Percentiles rank a stretch among this genome's conserved stretches.
Conservation (phyloP, 2,888 invertebrate species). For the Amblyjoppa proteus region DNA sequence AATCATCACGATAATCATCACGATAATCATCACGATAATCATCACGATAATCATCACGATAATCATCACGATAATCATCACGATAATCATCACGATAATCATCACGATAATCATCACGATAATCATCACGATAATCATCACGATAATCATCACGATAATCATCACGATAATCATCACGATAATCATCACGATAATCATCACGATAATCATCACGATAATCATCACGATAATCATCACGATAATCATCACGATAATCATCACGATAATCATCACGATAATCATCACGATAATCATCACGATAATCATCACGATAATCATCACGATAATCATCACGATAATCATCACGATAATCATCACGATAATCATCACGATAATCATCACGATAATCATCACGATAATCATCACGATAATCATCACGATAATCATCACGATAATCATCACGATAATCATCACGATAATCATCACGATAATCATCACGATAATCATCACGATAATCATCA, state of each 20-base stretch:
- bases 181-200: not conserved
- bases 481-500: not conserved
- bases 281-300: not conserved
- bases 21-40: not conserved
- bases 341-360: not conserved
- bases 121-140: not conserved
- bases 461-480: no score
- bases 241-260: not conserved
- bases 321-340: not conserved
- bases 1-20: not conserved
- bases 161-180: constrained; percentile 1
- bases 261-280: not conserved
- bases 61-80: not conserved
- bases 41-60: not conserved
- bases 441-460: not conserved
- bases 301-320: not conserved
- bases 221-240: not conserved
- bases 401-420: not conserved
- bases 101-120: not conserved
- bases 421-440: no score
- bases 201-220: not conserved
- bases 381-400: no score
- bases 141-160: not conserved
- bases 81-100: not conserved
- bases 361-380: not conserved